Conservation (phyloP, 1,140 invertebrate species). For the Platyscapa corneri region DNA sequence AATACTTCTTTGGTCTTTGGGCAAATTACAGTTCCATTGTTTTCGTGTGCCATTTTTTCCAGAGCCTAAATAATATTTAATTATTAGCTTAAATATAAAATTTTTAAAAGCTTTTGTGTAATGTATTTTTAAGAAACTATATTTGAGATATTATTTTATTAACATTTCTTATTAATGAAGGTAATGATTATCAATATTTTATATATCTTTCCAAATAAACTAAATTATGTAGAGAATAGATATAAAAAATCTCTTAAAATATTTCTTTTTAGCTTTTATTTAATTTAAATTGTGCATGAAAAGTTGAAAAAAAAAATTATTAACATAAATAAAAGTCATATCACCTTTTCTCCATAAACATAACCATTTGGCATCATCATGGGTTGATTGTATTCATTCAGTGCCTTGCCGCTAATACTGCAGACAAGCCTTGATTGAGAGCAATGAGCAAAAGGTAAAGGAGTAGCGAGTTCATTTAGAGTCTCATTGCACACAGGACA, state of each 20-base stretch:
- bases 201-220: no score
- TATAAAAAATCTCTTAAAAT: no score
- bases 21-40: constrained; percentile 91
- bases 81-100: no score
- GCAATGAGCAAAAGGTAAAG: constrained; percentile 96
- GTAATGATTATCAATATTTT: no score
- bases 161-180: no score
- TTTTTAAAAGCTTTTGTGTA: no score
- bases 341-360: constrained; percentile 96
- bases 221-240: no score
- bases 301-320: no score
- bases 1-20: constrained; percentile 94
- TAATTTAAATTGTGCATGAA: no score
- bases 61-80: constrained; percentile 78
- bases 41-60: constrained; percentile 90
- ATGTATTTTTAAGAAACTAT: no score
- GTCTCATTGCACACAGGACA: constrained; percentile 95
- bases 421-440: constrained; percentile 96
- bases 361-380: constrained; percentile 99
- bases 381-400: constrained; percentile 98
- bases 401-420: constrained; percentile 90
- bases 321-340: not conserved
- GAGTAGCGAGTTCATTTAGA: constrained; percentile 89
- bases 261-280: no score
- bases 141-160: no score